Conservation (phyloP, 2,888 invertebrate species). For the Lasius fuliginosus region DNA sequence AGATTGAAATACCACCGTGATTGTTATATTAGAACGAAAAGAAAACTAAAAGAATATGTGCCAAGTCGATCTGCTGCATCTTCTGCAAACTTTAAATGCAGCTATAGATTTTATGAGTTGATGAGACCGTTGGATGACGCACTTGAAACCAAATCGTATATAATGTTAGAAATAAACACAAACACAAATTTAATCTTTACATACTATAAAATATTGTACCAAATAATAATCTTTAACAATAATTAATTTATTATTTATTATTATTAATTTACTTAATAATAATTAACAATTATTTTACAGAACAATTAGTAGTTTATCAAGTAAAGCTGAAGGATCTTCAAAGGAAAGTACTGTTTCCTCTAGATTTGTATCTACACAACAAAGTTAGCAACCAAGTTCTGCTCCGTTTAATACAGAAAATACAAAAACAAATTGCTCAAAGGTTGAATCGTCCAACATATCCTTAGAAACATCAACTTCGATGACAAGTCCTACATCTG, state of each 20-base stretch:
- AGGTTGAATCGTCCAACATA: too few species aligned
- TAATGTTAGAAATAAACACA: neutral
- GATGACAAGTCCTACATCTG: too few species aligned
- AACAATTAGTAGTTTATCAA: conserved; percentile 5
- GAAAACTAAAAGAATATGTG: conserved; percentile 12
- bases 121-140: neutral
- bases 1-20: conserved; percentile 1
- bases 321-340: neutral
- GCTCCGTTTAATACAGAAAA: too few species aligned
- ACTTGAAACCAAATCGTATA: neutral
- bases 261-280: too few species aligned
- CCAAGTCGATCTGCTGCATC: neutral
- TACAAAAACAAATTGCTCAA: too few species aligned
- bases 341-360: neutral
- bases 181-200: neutral
- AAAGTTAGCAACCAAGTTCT: too few species aligned
- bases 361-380: too few species aligned
- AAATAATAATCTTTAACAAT: too few species aligned
- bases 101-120: neutral
- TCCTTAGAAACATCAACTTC: too few species aligned
- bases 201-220: neutral
- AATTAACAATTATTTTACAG: neutral
- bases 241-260: too few species aligned
- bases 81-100: neutral
- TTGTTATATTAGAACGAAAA: neutral